A percentile compares a stretch with the other conserved stretches of the same genome.
phyloP scores from a whole-genome alignment of 2,113 vertebrate species.

The Turnix velox region DNA sequence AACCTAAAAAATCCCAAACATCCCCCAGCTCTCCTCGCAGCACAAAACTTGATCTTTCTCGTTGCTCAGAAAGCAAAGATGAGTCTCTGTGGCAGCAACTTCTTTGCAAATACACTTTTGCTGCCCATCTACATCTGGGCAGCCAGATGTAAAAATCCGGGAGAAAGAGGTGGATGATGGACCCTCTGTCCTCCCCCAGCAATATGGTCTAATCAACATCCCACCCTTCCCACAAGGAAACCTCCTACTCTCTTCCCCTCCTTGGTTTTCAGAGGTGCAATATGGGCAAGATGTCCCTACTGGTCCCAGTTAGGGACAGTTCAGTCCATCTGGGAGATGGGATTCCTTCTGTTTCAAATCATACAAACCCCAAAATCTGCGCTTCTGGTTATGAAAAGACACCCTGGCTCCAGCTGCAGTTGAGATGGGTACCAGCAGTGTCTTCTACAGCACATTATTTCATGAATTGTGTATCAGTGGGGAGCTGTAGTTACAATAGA shows the following conservation, averaged over 20 bases:
- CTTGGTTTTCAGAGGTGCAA: not conserved
- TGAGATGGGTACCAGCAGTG: not conserved
- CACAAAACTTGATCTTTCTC: not conserved
- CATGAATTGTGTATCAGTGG: not conserved
- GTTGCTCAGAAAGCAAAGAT: not conserved
- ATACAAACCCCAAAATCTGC: not conserved
- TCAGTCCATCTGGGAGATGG: not conserved
- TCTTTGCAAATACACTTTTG: not conserved
- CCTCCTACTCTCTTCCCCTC: not conserved
- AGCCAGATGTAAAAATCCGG: no score
- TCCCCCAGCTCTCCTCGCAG: not conserved
- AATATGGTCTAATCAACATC: not conserved
- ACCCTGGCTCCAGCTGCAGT: not conserved
- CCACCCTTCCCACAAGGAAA: fast-evolving
- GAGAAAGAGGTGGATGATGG: fast-evolving
- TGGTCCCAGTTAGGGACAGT: not conserved
- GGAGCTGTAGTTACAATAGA: not conserved
- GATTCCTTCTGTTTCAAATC: not conserved
- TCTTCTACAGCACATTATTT: not conserved
- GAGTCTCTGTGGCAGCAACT: not conserved
- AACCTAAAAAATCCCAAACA: not conserved
- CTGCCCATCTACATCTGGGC: not conserved
- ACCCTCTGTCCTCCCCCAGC: not conserved
- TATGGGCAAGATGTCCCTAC: not conserved
- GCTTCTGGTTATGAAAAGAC: not conserved